Base-by-base conservation (phyloP, 2,797 vertebrate species). In the Rhinophrynus dorsalis region DNA sequence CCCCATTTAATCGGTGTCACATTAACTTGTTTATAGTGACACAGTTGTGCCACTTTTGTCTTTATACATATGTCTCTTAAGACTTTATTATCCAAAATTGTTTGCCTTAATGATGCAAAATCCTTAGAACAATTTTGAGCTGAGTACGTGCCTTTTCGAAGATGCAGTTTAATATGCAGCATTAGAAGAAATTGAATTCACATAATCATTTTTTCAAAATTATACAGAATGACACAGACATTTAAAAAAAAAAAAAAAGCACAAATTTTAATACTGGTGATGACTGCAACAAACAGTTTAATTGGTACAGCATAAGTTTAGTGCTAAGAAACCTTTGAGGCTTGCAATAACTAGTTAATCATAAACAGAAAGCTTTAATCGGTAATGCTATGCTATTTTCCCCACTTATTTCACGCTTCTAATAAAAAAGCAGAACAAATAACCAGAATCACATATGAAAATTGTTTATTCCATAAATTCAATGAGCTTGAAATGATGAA, bases 31-130 rank as follows among this genome's bases (percentile, higher is more conserved):
- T n/a, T n/a, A n/a, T n/a, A n/a, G n/a, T n/a, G n/a, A n/a, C n/a
- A n/a, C n/a, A n/a, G n/a, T n/a, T n/a, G n/a, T n/a, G n/a, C n/a
- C n/a, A n/a, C n/a, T n/a, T n/a, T n/a, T n/a, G n/a, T n/a, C n/a
- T n/a, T n/a, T n/a, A n/a, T n/a, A n/a, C n/a, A n/a, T n/a, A n/a
- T n/a, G n/a, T n/a, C n/a, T n/a, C n/a, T n/a, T n/a, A n/a, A n/a
- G n/a, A n/a, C n/a, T n/a, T n/a, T n/a, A n/a, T n/a, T n/a, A n/a
- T n/a, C n/a, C n/a, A 3, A 38, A 6, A 6, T 38, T 8, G 15
- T n/a, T 35, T 48, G 26, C 10, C 44, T 57, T 58, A 67, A 67
- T 67, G 52, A 67, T 33, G 32, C 23, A 27, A 67, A 67, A 58
- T 21, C 52, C 40, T 58, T 6, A 21, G 54, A 57, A 67, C 56